Percentiles rank a stretch among this genome's conserved stretches.
These are phyloP conservation scores for Carterocephalus palaemon DNA, from an alignment of 2,888 invertebrate species.

Conservation along the genomic window DNA sequence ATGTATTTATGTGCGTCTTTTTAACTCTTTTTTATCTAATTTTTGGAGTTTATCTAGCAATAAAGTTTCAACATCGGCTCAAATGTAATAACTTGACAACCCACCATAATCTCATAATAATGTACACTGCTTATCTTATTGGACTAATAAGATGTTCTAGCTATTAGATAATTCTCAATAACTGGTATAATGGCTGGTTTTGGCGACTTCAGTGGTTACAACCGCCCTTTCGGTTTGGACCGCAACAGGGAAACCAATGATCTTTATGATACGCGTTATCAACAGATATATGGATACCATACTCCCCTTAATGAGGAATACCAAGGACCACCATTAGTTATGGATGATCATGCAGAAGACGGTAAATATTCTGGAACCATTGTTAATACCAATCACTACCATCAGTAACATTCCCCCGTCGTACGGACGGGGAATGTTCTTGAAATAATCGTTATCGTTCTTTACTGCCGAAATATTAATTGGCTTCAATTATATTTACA, in stretches of 20 bases:
- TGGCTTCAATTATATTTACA: slow-evolving; percentile 38
- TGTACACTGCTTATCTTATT: not conserved
- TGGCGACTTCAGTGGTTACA: slow-evolving; percentile 65
- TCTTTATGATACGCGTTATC: slow-evolving; percentile 70
- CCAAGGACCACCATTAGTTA: slow-evolving; percentile 71
- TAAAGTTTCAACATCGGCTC: not conserved
- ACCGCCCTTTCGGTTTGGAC: slow-evolving; percentile 68
- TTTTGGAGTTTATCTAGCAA: slow-evolving; percentile 4
- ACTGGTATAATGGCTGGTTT: slow-evolving; percentile 67
- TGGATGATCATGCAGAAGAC: slow-evolving; percentile 68
- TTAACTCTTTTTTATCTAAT: slow-evolving; percentile 5
- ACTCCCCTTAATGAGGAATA: slow-evolving; percentile 71
- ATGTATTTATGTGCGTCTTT: not conserved
- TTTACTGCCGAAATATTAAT: not conserved
- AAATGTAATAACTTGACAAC: too few relatives aligned
- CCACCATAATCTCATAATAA: not conserved
- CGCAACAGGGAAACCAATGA: slow-evolving; percentile 68
- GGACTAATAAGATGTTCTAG: slow-evolving; percentile 26
- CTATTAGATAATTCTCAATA: slow-evolving; percentile 37
- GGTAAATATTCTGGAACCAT: slow-evolving; percentile 45
- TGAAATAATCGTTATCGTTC: not conserved
- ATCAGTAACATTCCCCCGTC: too few relatives aligned
- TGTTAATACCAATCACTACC: not conserved
- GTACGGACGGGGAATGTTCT: too few relatives aligned
- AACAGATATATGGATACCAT: slow-evolving; percentile 73